These are phyloP conservation scores for Parazoanthus swiftii DNA, from an alignment of 92 coral and sea anemone genomes.

Conservation along the genomic window DNA sequence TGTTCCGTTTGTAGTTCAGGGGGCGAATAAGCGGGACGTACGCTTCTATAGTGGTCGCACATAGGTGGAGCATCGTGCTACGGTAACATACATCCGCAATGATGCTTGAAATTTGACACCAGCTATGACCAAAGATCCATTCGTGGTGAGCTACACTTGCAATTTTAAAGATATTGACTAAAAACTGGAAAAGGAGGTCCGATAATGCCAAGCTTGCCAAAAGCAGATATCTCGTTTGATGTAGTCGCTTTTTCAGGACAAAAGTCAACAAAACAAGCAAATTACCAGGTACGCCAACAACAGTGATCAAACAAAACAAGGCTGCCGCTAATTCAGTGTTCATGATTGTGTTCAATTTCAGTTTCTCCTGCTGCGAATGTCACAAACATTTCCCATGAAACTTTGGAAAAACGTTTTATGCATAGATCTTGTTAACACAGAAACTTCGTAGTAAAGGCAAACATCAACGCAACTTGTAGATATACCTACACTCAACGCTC, in stretches of 20 bases:
- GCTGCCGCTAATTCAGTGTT: neutral
- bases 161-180: conserved; percentile 13
- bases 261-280: neutral
- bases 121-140: conserved; percentile 18
- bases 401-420: too few relatives aligned
- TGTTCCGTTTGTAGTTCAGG: conserved; percentile 9
- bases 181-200: conserved; percentile 26
- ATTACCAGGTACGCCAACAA: conserved; percentile 13
- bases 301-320: conserved; percentile 13
- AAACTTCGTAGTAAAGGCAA: neutral
- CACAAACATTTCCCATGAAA: neutral
- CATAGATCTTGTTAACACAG: neutral
- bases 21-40: conserved; percentile 17
- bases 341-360: neutral
- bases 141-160: neutral
- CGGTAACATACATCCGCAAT: conserved; percentile 12
- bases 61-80: conserved; percentile 22
- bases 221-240: neutral
- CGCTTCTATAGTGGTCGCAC: conserved; percentile 21
- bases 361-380: neutral
- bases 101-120: conserved; percentile 28
- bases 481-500: too few relatives aligned
- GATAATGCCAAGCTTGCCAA: conserved; percentile 31
- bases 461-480: too few relatives aligned
- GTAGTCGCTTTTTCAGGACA: conserved; percentile 12